phyloP scores from a whole-genome alignment of 2,888 invertebrate genomes.

The Biston betularia region DNA sequence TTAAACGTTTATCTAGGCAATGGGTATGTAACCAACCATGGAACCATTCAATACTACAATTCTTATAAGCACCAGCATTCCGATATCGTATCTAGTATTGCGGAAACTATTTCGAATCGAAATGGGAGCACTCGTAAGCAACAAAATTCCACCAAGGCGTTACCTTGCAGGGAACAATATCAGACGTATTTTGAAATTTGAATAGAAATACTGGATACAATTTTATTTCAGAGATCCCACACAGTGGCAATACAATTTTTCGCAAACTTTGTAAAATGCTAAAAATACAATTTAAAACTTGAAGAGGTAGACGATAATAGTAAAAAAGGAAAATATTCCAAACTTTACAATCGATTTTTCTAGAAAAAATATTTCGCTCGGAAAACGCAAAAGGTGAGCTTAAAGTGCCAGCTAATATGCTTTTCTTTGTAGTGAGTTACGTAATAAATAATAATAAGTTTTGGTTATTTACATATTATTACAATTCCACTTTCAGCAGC shows the following conservation, averaged over 20 bases:
- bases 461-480: too few species aligned
- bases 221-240: background rate
- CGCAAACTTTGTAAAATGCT: conserved; percentile 4
- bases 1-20: too few species aligned
- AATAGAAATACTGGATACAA: conserved; percentile 12
- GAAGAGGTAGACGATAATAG: too few species aligned
- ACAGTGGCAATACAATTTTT: background rate
- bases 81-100: conserved; percentile 19
- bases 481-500: too few species aligned
- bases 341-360: too few species aligned
- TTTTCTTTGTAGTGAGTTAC: too few species aligned
- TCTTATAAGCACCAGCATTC: conserved; percentile 16
- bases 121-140: conserved; percentile 13
- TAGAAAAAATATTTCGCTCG: too few species aligned
- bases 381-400: too few species aligned
- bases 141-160: conserved; percentile 18
- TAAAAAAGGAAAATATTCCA: too few species aligned
- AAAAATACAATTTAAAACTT: background rate
- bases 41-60: conserved; percentile 3
- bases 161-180: conserved; percentile 19
- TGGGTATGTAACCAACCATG: background rate
- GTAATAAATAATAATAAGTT: too few species aligned
- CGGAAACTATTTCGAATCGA: conserved; percentile 16
- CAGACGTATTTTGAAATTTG: conserved; percentile 19
- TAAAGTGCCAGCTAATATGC: too few species aligned